Evolutionary conservation across 2,797 vertebrate species (phyloP).

Genomic region (Amblyraja radiata): DNA sequence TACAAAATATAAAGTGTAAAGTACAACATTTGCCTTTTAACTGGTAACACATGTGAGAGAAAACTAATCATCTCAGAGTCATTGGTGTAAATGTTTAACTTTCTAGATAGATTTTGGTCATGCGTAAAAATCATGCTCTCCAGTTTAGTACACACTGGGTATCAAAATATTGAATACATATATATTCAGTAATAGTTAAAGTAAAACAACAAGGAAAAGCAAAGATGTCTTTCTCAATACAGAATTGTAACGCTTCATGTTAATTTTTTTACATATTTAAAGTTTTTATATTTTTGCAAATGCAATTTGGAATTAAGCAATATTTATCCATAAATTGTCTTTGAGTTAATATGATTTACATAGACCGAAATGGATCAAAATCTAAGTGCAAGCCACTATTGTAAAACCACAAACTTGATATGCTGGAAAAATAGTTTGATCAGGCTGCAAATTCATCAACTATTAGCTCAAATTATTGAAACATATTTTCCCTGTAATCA

Average conservation of each 20-base stretch:
- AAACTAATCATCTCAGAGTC: neutral
- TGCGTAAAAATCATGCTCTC: neutral
- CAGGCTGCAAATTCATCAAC: neutral
- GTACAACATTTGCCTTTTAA: slow-evolving; percentile 18
- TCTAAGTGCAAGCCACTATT: neutral
- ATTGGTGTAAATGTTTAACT: neutral
- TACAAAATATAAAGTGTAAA: neutral
- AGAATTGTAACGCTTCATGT: neutral
- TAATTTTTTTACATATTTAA: neutral
- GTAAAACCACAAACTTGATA: neutral
- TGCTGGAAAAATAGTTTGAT: slow-evolving; percentile 1
- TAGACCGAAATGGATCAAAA: neutral
- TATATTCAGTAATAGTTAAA: neutral
- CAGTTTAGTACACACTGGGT: neutral
- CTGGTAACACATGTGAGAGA: neutral
- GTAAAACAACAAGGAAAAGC: neutral
- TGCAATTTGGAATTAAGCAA: neutral
- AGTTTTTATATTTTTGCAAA: neutral
- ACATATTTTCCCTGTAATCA: neutral
- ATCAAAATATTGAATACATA: neutral
- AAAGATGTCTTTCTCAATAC: neutral
- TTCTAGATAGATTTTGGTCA: neutral
- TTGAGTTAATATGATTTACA: neutral
- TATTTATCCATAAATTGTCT: neutral
- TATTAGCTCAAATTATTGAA: neutral